These are phyloP conservation scores for Tachina lurida DNA, from an alignment of 2,888 invertebrate genomes.

Conservation along the genomic window DNA sequence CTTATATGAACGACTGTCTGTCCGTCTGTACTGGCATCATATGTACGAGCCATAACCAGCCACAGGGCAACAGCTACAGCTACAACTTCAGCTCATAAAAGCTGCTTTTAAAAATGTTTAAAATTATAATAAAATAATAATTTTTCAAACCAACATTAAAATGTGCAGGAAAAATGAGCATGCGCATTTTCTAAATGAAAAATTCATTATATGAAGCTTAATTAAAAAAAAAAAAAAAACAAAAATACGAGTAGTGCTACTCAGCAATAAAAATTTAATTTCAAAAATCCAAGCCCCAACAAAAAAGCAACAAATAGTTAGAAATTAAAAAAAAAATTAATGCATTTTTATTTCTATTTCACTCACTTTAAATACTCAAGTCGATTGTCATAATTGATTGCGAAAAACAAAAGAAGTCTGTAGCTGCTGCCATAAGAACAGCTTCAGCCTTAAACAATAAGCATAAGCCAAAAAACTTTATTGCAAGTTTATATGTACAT, in stretches of 20 bases:
- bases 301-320: constrained; percentile 28
- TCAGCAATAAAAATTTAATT: constrained; percentile 47
- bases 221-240: constrained; percentile 75
- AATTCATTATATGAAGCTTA: constrained; percentile 80
- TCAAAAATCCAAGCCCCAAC: constrained; percentile 32
- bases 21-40: neutral
- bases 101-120: constrained; percentile 24
- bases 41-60: constrained; percentile 17
- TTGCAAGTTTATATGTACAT: neutral
- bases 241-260: too few relatives aligned
- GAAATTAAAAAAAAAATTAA: neutral
- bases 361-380: constrained; percentile 34
- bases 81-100: constrained; percentile 20
- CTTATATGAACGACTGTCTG: constrained; percentile 5
- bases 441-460: neutral
- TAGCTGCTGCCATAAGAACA: neutral
- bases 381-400: neutral
- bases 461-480: neutral
- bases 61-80: constrained; percentile 38
- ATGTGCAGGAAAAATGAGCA: neutral
- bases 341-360: constrained; percentile 21
- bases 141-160: constrained; percentile 26
- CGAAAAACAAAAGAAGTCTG: neutral
- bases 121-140: constrained; percentile 37
- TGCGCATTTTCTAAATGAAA: constrained; percentile 62